These are phyloP conservation scores for Ascidia mentula DNA, from an alignment of 23 tunicate genomes.

Conservation along the genomic window DNA sequence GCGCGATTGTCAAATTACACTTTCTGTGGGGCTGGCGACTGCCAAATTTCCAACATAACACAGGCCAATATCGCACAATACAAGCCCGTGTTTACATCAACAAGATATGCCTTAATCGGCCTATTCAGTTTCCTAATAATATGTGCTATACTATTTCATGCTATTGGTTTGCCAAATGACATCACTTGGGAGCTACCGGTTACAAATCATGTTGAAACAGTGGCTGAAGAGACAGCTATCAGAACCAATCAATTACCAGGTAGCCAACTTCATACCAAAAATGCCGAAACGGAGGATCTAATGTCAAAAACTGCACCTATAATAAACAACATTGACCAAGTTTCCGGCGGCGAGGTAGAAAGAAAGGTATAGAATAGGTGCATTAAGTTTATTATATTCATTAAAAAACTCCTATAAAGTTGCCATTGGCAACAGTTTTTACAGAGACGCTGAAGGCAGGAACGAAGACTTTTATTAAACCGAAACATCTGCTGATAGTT, in stretches of 20 bases:
- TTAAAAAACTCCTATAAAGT: not conserved
- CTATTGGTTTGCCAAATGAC: not conserved
- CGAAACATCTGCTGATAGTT: constrained; percentile 37
- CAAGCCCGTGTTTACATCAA: not conserved
- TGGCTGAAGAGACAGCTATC: too few species aligned
- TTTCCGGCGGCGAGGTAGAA: too few species aligned
- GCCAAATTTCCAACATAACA: constrained; percentile 6
- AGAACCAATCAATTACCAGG: too few species aligned
- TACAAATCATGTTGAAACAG: not conserved
- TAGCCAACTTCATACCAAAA: too few species aligned
- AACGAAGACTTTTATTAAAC: not conserved
- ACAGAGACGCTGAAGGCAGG: not conserved
- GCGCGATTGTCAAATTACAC: not conserved
- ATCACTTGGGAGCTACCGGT: not conserved
- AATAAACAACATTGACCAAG: too few species aligned
- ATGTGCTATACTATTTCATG: not conserved
- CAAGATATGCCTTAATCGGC: not conserved
- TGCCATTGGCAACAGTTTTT: not conserved
- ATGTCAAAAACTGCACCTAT: too few species aligned
- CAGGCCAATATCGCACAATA: not conserved
- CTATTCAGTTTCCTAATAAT: not conserved
- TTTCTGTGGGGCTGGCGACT: constrained; percentile 9
- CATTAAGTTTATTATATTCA: not conserved
- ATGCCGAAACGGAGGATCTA: too few species aligned
- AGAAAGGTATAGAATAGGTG: not conserved